phyloP scores from a whole-genome alignment of 2,113 vertebrate genomes.

The Bujurquina vittata region DNA sequence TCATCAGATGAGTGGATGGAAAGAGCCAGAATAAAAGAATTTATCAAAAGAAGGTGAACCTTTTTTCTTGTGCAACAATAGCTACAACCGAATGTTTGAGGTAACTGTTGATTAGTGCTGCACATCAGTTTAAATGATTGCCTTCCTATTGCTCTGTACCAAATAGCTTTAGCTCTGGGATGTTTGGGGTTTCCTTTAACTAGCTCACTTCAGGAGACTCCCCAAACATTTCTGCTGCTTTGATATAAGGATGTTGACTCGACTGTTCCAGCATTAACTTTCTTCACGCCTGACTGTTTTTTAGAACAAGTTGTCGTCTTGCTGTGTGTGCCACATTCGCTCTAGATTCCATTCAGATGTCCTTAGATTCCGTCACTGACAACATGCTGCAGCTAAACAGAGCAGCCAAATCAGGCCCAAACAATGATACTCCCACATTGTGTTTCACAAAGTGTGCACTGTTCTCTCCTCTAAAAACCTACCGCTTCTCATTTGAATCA shows the following conservation, averaged over 20 bases:
- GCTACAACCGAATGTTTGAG: not conserved
- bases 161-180: not conserved
- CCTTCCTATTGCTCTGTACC: not conserved
- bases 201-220: not conserved
- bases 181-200: not conserved
- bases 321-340: too few species aligned
- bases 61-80: not conserved
- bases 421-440: too few species aligned
- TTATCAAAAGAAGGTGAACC: too few species aligned
- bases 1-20: not conserved
- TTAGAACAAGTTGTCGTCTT: not conserved
- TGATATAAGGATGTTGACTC: not conserved
- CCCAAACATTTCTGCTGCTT: not conserved
- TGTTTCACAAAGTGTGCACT: too few species aligned
- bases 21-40: too few species aligned
- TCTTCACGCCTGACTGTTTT: not conserved
- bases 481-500: too few species aligned
- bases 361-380: not conserved
- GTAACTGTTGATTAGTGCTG: not conserved
- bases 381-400: not conserved
- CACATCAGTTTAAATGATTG: not conserved
- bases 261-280: not conserved
- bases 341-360: not conserved
- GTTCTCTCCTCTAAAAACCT: too few species aligned
- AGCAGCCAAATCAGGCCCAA: too few species aligned